Base-by-base conservation (phyloP, 2,888 invertebrate species). In the Hylaea fasciaria region DNA sequence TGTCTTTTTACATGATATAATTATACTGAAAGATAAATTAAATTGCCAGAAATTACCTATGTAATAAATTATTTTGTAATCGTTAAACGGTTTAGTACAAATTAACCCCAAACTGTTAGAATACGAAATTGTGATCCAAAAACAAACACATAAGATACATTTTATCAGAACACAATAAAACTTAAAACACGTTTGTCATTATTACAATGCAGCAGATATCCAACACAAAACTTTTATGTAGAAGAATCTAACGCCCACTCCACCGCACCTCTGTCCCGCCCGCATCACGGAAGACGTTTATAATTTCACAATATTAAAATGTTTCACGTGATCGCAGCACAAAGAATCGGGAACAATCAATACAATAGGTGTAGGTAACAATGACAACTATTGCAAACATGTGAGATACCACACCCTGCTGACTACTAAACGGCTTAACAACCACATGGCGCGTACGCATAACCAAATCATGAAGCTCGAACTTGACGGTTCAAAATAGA, bases 221-320 rank as follows among this genome's bases (percentile, higher is more conserved):
- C n/a, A 37, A 2, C 12, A 43, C 0, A 22, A 12, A 44, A 22
- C 4, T 44, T 22, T 11, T 12, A 22, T 0, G n/a, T n/a, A 22
- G 40, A 40, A 44, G 12, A 0, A 22, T 17, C 9, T 9, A 4
- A 17, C 0, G 9, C 16, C 28, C 22, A 59, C 77, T 81, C 80
- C 52, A 72, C 22, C 35, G 22, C 39, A 51, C 57, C 58, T 57
- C 50, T 74, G 64, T 71, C 45, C 71, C 60, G 68, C 53, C 73
- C 73, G 76, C 74, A 71, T 81, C 80, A 83, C 89, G 89, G 90
- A 91, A 91, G 90, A 91, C 89, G 83, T 90, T 88, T 87, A 91
- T 91, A 91, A 91, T 91, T 91, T 89, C 86, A 87, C 86, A 89
- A 91, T 91, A 92, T 92, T 92, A 92, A 91, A 91, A 91, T 91